phyloP scores from a whole-genome alignment of 35 echinoderm and acorn worm species.

The Eucidaris tribuloides region DNA sequence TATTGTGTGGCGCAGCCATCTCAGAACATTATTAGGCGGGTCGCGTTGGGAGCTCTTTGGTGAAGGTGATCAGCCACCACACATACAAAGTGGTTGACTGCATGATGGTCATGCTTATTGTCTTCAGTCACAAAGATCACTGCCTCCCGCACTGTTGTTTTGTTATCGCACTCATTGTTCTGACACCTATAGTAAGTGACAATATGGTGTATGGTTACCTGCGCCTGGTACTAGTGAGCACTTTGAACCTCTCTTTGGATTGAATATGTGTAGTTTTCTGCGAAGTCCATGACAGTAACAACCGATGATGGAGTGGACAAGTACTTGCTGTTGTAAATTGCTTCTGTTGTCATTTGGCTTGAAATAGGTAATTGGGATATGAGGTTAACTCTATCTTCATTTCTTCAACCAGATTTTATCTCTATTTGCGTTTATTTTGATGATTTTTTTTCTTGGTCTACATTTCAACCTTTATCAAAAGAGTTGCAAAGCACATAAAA shows the following conservation, averaged over 20 bases:
- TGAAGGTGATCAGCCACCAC: background rate
- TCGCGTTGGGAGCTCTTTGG: background rate
- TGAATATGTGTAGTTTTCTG: constrained; percentile 30
- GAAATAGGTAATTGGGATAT: constrained; percentile 22
- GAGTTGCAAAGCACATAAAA: too few relatives aligned
- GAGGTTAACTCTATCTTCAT: background rate
- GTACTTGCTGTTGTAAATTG: background rate
- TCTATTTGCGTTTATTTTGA: too few relatives aligned
- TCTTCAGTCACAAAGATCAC: background rate
- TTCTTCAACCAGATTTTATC: background rate
- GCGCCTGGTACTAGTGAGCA: constrained; percentile 27
- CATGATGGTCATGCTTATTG: constrained; percentile 28
- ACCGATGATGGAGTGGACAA: background rate
- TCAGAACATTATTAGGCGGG: background rate
- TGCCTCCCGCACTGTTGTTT: constrained; percentile 8
- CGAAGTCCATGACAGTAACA: constrained; percentile 40
- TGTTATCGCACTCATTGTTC: background rate
- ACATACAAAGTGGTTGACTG: constrained; percentile 17
- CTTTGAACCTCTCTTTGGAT: constrained; percentile 33
- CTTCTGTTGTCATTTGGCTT: constrained; percentile 28
- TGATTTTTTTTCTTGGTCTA: too few relatives aligned
- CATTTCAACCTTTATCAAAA: too few relatives aligned
- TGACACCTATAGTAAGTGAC: constrained; percentile 31
- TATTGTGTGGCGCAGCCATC: constrained; percentile 38
- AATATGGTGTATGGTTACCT: constrained; percentile 40